Evolutionary conservation across 2,888 invertebrate genomes (phyloP), one percentile per base, ranked within the genome.

Genomic region (Cheilosia vernalis): DNA sequence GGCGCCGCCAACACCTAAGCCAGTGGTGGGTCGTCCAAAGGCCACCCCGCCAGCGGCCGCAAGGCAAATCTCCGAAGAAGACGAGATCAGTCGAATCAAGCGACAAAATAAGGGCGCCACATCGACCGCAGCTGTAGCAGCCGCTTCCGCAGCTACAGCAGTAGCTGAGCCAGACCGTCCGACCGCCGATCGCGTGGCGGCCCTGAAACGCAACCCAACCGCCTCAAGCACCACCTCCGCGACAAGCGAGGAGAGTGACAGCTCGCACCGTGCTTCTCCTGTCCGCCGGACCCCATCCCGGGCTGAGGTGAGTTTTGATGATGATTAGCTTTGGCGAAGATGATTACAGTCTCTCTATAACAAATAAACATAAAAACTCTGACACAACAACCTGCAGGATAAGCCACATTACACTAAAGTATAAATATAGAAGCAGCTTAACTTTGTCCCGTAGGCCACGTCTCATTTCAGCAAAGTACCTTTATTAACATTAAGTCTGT

Each of bases 11-110:
- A 91, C 92, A 3, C 93, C 93, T 85, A 94, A 93, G 89, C 92
- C 93, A 10, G 93, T 93, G 72, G 93, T 93, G 87, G 92, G 93
- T 27, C 92, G 93, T 89, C 90, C 93, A 88, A 90, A 91, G 90
- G 91, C 92, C 63, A 93, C 93, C 64, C 93, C 93, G 7, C 92
- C 93, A 53, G 94, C 95, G n/a, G 93, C 96, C 10, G 94, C 95
- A 61, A 94, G 97, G 82, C 97, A 97, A 92, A 94, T 95, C 87
- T 97, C 97, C 90, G 98, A 98, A 92, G 97, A 97, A 89, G 97
- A 97, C 90, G 98, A 98, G 91, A 97, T 98, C 86, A 94, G 96
- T 10, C 95, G 96, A 89, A 96, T 97, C 87, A 98, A 98, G 92
- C 95, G 96, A 90, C 96, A 96, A 92, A 97, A 96, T 89, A 97